Base-by-base conservation (phyloP, 2,888 invertebrate genomes). In the Chironomus tentans region DNA sequence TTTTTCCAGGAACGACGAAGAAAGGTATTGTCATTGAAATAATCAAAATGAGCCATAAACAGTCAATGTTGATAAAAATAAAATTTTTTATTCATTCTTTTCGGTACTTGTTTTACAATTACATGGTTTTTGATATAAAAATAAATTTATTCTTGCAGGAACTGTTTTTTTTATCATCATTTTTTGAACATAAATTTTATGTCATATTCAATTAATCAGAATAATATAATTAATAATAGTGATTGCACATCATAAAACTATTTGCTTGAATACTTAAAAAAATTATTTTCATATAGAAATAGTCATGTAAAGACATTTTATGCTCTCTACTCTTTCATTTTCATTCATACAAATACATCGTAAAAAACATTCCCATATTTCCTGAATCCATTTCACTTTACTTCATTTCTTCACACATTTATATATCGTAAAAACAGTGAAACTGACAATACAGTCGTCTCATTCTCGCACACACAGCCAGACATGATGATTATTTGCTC, bases 291-390 rank as follows among this genome's bases (percentile, higher is more conserved):
- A 68, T 68, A 12, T 68, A 38, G 38, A 38, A 12, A 46, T 28
- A 22, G 13, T 28, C 6, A 46, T 38, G 68, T 28, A 68, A 46
- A 15, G n/a, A 38, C 38, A 38, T 65, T 65, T 65, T 65, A 65
- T 22, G 21, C 18, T 65, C 22, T 24, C 18, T 56, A 56, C 56
- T 46, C 38, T 38, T 38, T 38, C 38, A 38, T 38, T 38, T 38
- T 38, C 38, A 38, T 38, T 38, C 38, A 38, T 38, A 38, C 38
- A 38, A 71, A 70, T 70, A 70, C 71, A 56, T 71, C 71, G 50
- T 71, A 71, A 71, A 71, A 71, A 22, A 56, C 71, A 71, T 71
- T 71, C 46, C 71, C 71, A 71, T 71, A 71, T 71, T 71, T 71
- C 71, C 71, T 71, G 71, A 71, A 56, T 18, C 50, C 18, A 65